Base-by-base conservation (phyloP, 2,888 invertebrate species). In the Gari tellinella region DNA sequence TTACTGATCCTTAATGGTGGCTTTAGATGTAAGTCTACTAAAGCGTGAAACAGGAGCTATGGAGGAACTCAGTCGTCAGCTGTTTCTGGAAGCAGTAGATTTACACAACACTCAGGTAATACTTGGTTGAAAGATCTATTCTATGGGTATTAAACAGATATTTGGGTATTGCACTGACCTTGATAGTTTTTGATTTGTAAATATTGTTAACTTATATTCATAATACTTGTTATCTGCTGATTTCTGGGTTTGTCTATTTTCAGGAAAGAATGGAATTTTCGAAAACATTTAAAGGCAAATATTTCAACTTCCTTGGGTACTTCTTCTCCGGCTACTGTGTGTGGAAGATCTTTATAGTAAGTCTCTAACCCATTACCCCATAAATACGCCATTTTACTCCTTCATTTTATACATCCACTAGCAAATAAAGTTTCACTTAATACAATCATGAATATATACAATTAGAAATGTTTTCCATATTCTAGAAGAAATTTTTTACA, bases 301-400 rank as follows among this genome's bases (percentile, higher is more conserved):
- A 99, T 92, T 99, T 99, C 92, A 99, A 99, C 93, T 96, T 97
- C 82, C 93, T 99, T 2, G 99, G 99, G 0, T 98, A 99, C 90
- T 99, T 99, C 92, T 99, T 99, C 93, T 99, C 99, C 1, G 93
- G 98, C 0, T 99, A 99, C 90, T 99, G 99, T 92, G 94, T 97
- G 72, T 99, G 99, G 97, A 99, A 99, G 94, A 99, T 99, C 91
- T 97, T 99, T 92, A 99, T 99, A 92, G 98, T 98, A 92, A 95
- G 96, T 91, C 31, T 31, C 10, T 31, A 31, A 31, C 31, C 31
- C 31, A 7, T 31, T 31, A 31, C 10, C 31, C 10, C 5, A 31
- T 31, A 31, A 10, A 31, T 4, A 31, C n/a, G n/a, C n/a, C 31
- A 31, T 31, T 31, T 31, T 4, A 31, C 31, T 7, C 31, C 31